Percentiles rank a stretch among this genome's conserved stretches.
Conservation (phyloP, 2,797 vertebrate genomes). For the Rhabdomys pumilio region DNA sequence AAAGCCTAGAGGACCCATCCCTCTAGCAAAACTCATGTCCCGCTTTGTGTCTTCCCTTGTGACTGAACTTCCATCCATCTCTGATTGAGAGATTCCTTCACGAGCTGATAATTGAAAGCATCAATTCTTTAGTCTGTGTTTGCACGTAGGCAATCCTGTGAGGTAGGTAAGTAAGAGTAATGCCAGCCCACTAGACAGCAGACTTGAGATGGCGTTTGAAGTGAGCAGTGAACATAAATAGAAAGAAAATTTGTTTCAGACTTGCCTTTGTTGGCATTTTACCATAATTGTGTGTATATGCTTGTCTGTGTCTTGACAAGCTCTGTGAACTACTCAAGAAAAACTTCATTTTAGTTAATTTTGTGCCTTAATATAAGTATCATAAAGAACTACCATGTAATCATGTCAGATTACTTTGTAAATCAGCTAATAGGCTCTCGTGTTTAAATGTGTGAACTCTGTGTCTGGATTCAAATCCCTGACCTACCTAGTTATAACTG, state of each 20-base stretch:
- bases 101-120: neutral
- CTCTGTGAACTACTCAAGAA: neutral
- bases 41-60: slow-evolving; percentile 91
- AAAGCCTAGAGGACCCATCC: slow-evolving; percentile 94
- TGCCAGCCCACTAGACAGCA: neutral
- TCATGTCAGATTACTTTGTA: slow-evolving; percentile 30
- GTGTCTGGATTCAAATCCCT: neutral
- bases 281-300: neutral
- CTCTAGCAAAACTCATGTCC: slow-evolving; percentile 92
- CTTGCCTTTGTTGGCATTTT: neutral
- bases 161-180: neutral
- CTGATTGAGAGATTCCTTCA: neutral
- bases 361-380: neutral
- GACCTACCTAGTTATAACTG: neutral
- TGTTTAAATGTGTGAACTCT: neutral
- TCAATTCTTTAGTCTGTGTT: neutral
- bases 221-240: neutral
- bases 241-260: neutral
- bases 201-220: neutral
- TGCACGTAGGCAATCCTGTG: neutral
- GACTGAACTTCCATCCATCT: slow-evolving; percentile 37
- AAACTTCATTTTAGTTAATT: neutral
- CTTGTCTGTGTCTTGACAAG: neutral
- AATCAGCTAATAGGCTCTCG: neutral
- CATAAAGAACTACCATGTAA: neutral